Evolutionary conservation across 2,888 invertebrate genomes (phyloP).

Genomic region (Beris morrisii): DNA sequence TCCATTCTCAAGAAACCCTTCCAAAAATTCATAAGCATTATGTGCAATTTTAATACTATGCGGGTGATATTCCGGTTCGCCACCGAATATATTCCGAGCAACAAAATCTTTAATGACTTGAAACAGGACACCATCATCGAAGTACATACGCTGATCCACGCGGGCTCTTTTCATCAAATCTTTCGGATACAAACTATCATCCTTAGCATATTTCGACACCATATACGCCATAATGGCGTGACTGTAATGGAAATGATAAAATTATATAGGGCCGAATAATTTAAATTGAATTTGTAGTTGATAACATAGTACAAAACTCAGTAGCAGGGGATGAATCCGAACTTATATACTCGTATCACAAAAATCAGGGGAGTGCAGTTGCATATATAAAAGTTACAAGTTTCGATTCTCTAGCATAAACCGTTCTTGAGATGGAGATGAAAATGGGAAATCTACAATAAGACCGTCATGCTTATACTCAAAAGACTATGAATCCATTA

Average conservation of each 20-base stretch:
- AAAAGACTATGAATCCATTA: too few relatives aligned
- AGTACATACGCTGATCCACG: slow-evolving; percentile 53
- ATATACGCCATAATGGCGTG: slow-evolving; percentile 52
- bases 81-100: slow-evolving; percentile 49
- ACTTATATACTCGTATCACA: too few relatives aligned
- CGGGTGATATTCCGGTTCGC: slow-evolving; percentile 45
- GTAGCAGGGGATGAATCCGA: too few relatives aligned
- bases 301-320: background rate
- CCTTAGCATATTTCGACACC: slow-evolving; percentile 49
- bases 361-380: too few relatives aligned
- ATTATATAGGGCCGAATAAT: too few relatives aligned
- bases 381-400: too few relatives aligned
- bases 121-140: slow-evolving; percentile 51
- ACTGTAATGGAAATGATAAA: slow-evolving; percentile 45
- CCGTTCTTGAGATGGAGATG: too few relatives aligned
- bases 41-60: slow-evolving; percentile 48
- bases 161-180: slow-evolving; percentile 48
- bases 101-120: slow-evolving; percentile 47
- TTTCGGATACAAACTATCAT: slow-evolving; percentile 49
- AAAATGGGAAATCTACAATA: too few relatives aligned
- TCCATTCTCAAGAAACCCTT: slow-evolving; percentile 49
- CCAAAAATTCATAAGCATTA: slow-evolving; percentile 49
- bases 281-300: background rate
- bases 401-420: too few relatives aligned
- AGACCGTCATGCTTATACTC: too few relatives aligned